Evolutionary conservation across 2,888 invertebrate genomes (phyloP), one percentile per base, ranked within the genome.

Genomic region (Platerodrilus igneus): DNA sequence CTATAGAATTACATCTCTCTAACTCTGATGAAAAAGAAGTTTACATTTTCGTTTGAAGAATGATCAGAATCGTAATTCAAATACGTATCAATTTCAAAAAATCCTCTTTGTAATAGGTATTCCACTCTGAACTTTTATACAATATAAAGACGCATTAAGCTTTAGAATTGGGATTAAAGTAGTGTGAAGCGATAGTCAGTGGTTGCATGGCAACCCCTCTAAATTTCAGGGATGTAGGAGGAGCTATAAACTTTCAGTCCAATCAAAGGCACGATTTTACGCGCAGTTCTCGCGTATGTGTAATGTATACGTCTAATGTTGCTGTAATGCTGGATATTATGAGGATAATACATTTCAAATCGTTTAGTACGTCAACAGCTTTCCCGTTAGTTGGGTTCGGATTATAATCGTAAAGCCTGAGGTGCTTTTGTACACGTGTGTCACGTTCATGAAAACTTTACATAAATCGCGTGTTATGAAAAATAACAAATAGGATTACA

Each of bases 291-390:
- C 54, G 51, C 54, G 55, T 56, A 53, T 58, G 63, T 63, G 66
- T 64, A 67, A 67, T 67, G 65, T 64, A 64, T 64, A 57, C 66
- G 62, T 65, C 65, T 69, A 69, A 69, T 69, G 65, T 66, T 58
- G 59, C 66, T 65, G 69, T 69, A 69, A 69, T 69, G 66, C 61
- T 61, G 56, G 64, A 67, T 66, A 68, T 69, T 69, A 69, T 67
- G 62, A 64, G 60, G 63, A 66, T 67, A 68, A 68, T 67, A 66
- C 66, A 64, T 67, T 68, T 66, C 62, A 62, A 67, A 68, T 66
- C 66, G 67, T 58, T 67, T 66, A 67, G 67, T 68, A 59, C 56
- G 60, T 66, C 62, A 59, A 62, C 64, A 61, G 60, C 64, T 55
- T 52, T 57, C 58, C 52, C 51, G 52, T 46, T 48, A 56, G 45